Conservation (phyloP, 1,140 invertebrate species). For the Drosophila funebris region DNA sequence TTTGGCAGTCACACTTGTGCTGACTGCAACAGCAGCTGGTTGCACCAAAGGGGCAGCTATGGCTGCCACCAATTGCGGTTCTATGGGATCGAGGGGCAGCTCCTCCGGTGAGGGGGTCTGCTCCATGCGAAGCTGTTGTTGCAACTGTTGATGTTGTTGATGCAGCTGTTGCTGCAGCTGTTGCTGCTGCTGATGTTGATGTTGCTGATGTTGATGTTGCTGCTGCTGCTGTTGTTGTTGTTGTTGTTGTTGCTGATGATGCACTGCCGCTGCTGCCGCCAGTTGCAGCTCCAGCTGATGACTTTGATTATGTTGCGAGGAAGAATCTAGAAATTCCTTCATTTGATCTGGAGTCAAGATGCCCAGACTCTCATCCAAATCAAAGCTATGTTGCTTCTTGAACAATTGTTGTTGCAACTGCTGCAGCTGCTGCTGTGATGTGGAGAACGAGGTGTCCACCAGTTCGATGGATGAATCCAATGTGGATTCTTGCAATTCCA, state of each 20-base stretch:
- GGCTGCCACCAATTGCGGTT: constrained; percentile 83
- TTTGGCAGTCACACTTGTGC: constrained; percentile 82
- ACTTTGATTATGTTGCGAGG: constrained; percentile 75
- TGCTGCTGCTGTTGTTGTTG: constrained; percentile 4
- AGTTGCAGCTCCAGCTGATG: constrained; percentile 86
- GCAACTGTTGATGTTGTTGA: constrained; percentile 40
- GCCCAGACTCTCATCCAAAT: constrained; percentile 91
- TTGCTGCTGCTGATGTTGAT: constrained; percentile 34
- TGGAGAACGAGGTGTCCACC: constrained; percentile 73
- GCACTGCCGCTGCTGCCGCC: constrained; percentile 8
- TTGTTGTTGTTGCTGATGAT: too few relatives aligned
- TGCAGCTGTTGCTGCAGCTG: constrained; percentile 53
- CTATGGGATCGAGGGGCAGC: constrained; percentile 89
- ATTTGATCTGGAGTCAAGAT: constrained; percentile 94
- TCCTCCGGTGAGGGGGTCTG: constrained; percentile 93
- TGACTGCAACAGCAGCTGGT: not conserved
- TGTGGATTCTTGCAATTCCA: constrained; percentile 73
- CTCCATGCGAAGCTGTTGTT: constrained; percentile 85
- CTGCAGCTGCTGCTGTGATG: constrained; percentile 53
- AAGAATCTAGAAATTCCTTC: constrained; percentile 85
- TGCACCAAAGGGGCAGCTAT: constrained; percentile 8
- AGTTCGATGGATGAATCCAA: constrained; percentile 80
- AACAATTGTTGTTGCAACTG: constrained; percentile 83
- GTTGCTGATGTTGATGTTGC: constrained; percentile 13
- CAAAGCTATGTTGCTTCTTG: constrained; percentile 90